A percentile compares a stretch with the other conserved stretches of the same genome.
These are phyloP conservation scores for Myotis pilosus DNA, from an alignment of 2,797 vertebrate species.

Conservation along the genomic window DNA sequence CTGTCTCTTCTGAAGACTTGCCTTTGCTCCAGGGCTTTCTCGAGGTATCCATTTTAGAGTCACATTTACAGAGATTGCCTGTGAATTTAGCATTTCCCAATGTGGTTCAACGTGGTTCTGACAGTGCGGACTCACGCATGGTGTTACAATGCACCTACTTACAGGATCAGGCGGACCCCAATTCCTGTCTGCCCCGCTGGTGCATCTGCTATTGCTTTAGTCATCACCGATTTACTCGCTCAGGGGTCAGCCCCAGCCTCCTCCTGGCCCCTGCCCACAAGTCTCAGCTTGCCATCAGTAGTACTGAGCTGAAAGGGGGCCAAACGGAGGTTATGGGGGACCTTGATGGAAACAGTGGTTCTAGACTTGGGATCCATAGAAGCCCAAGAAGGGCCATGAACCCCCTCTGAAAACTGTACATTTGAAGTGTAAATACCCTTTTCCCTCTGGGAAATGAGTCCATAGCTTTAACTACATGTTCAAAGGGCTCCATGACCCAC, in stretches of 20 bases:
- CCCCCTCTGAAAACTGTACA: background rate
- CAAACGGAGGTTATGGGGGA: background rate
- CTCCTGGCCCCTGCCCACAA: background rate
- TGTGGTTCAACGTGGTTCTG: background rate
- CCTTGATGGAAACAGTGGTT: background rate
- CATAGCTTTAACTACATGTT: background rate
- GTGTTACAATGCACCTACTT: background rate
- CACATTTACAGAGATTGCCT: background rate
- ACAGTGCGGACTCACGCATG: background rate
- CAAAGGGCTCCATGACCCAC: background rate
- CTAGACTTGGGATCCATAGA: background rate
- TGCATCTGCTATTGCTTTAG: background rate
- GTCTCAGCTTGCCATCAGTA: background rate
- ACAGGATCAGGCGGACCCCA: background rate
- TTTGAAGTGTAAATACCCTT: background rate
- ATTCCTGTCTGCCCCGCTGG: background rate
- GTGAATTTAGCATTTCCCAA: background rate
- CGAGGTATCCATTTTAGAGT: background rate
- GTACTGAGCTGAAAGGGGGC: background rate
- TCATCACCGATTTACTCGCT: background rate
- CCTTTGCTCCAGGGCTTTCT: background rate
- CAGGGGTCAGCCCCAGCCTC: too few relatives aligned
- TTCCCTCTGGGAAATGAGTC: background rate
- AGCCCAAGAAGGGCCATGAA: background rate
- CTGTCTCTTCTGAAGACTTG: background rate